phyloP scores from a whole-genome alignment of 2,113 vertebrate genomes.

The Melanotaenia duboulayi region DNA sequence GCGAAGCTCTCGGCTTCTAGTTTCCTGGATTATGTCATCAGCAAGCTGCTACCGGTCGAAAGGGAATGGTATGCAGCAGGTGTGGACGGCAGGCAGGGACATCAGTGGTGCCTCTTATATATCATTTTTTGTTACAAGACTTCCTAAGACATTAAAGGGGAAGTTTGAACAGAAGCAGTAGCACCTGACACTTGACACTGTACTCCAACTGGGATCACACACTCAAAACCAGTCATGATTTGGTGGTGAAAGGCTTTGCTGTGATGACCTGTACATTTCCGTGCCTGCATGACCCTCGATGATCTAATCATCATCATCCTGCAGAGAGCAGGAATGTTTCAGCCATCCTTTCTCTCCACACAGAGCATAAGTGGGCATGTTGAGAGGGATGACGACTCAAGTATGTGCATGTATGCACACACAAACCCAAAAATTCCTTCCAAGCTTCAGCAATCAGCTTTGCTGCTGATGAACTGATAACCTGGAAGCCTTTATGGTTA shows the following conservation, averaged over 20 bases:
- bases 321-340: slow-evolving; percentile 25
- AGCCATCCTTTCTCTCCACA: slow-evolving; percentile 27
- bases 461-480: slow-evolving; percentile 30
- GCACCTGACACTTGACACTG: neutral
- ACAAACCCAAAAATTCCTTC: slow-evolving; percentile 9
- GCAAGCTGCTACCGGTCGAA: slow-evolving; percentile 73
- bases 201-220: neutral
- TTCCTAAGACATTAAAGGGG: neutral
- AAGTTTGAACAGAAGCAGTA: neutral
- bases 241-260: neutral
- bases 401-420: neutral
- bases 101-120: neutral
- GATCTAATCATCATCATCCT: slow-evolving; percentile 33
- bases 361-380: slow-evolving; percentile 24
- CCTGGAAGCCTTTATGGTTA: neutral
- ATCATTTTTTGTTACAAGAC: neutral
- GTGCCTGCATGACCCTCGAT: slow-evolving; percentile 16
- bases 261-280: slow-evolving; percentile 15
- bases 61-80: slow-evolving; percentile 51
- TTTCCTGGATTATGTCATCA: slow-evolving; percentile 83
- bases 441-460: slow-evolving; percentile 7
- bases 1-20: slow-evolving; percentile 62
- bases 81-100: slow-evolving; percentile 32
- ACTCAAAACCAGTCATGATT: neutral
- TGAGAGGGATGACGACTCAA: slow-evolving; percentile 10